Evolutionary conservation across 1,140 invertebrate genomes (phyloP), one percentile per base, ranked within the genome.

Genomic region (Lepidurus couesii): DNA sequence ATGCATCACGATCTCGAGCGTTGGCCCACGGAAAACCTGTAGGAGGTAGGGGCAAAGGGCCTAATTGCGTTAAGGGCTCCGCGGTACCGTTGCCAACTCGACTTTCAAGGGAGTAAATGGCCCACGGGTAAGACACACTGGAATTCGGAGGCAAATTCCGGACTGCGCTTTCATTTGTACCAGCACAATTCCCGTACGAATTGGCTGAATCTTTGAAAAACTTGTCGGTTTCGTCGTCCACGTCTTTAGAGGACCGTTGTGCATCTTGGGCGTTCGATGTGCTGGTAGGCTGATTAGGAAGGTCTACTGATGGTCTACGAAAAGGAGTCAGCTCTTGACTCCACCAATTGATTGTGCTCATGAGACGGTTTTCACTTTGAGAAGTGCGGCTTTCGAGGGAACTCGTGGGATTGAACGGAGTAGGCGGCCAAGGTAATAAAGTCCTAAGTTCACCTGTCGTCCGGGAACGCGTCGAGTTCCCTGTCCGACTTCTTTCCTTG

Each of bases 41-140:
- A 42, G 77, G 47, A 13, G 78, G 75, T 42, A 80, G 44, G n/a
- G 74, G 80, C 42, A 79, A 42, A 43, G 73, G 65, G 11, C 76
- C 76, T 45, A 77, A 24, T 5, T 77, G 76, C 0, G 76, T 77
- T 26, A 77, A 77, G 7, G 42, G 76, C 26, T 77, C 76, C 10
- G 43, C 42, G 53, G 7, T 65, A 8, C 76, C 76, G 13, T 21
- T 45, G 44, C 75, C 75, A 7, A 75, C 21, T 11, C 44, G 16
- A 16, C 43, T 45, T 53, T 77, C 76, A 24, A 77, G 44, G 76
- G 26, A 45, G 76, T 77, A 77, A 34, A 77, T 47, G 21, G 16
- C 47, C 76, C 76, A 77, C 4, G 76, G 76, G 47, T 21, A 24
- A 13, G 13, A 16, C 74, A 42, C 16, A 26, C 0, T 75, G 10